phyloP scores from a whole-genome alignment of 1,140 invertebrate species.

The Eubasilissa regina region DNA sequence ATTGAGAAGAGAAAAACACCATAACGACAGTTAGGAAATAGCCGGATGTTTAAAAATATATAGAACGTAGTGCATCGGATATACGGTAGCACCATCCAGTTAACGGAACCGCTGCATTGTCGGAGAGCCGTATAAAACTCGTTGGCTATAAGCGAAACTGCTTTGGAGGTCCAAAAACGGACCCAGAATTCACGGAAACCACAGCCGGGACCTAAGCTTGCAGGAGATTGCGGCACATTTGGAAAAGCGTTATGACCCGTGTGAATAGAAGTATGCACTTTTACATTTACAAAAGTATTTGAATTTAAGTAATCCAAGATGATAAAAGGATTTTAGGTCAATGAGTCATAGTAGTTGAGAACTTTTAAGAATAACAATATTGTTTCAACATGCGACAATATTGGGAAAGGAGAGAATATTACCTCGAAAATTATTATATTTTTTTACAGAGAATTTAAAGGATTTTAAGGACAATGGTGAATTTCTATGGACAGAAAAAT shows the following conservation, averaged over 20 bases:
- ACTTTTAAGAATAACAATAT: too few relatives aligned
- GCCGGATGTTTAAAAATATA: constrained; percentile 7
- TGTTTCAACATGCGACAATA: too few relatives aligned
- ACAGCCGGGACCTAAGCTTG: neutral
- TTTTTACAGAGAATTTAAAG: too few relatives aligned
- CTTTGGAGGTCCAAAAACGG: constrained; percentile 22
- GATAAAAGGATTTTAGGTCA: too few relatives aligned
- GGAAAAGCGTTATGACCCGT: constrained; percentile 9
- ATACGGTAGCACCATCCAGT: neutral
- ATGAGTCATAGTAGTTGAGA: too few relatives aligned
- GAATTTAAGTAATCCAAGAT: constrained; percentile 1
- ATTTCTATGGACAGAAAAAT: too few relatives aligned
- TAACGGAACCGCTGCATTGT: constrained; percentile 23
- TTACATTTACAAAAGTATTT: constrained; percentile 6
- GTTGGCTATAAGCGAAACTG: constrained; percentile 29
- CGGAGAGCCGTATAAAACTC: constrained; percentile 27
- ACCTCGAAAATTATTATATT: too few relatives aligned
- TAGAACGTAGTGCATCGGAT: constrained; percentile 15
- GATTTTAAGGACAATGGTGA: too few relatives aligned
- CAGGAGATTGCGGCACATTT: constrained; percentile 25
- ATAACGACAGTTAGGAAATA: constrained; percentile 10
- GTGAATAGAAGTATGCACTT: constrained; percentile 17
- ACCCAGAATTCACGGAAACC: constrained; percentile 9
- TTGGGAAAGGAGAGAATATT: too few relatives aligned
- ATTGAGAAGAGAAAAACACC: neutral